Conservation (phyloP, 2,113 vertebrate species). For the Pseudopodoces humilis region DNA sequence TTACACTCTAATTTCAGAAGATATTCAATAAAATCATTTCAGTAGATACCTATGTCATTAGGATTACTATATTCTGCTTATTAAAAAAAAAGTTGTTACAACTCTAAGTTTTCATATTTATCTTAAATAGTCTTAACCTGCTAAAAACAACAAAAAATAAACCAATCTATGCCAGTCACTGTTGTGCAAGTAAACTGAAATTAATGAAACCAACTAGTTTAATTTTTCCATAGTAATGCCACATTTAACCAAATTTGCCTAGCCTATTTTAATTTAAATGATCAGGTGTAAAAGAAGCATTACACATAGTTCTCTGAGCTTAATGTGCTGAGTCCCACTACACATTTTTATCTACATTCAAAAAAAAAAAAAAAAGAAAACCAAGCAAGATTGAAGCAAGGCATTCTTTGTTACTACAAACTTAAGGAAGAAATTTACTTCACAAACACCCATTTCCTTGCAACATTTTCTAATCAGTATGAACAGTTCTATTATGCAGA, state of each 20-base stretch:
- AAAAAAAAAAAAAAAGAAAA: not conserved
- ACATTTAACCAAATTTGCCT: not conserved
- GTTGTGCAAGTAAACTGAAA: constrained; percentile 10
- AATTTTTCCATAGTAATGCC: not conserved
- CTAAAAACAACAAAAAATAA: not conserved
- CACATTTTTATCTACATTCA: not conserved
- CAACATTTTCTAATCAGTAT: not conserved
- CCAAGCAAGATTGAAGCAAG: not conserved
- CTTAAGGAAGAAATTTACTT: not conserved
- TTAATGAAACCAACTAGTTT: not conserved
- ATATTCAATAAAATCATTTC: not conserved
- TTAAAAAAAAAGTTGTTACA: not conserved
- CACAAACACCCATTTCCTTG: not conserved
- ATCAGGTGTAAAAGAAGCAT: not conserved
- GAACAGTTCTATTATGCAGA: not conserved
- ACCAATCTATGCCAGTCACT: not conserved
- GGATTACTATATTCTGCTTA: not conserved
- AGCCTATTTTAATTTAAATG: not conserved
- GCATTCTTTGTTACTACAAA: not conserved
- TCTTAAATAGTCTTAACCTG: not conserved
- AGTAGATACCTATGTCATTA: not conserved
- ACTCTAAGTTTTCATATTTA: not conserved
- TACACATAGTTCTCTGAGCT: not conserved
- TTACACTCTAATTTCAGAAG: not conserved
- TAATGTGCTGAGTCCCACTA: not conserved